Evolutionary conservation across 2,888 invertebrate species (phyloP), one percentile per base, ranked within the genome.

Genomic region (Melangyna quadrimaculata): DNA sequence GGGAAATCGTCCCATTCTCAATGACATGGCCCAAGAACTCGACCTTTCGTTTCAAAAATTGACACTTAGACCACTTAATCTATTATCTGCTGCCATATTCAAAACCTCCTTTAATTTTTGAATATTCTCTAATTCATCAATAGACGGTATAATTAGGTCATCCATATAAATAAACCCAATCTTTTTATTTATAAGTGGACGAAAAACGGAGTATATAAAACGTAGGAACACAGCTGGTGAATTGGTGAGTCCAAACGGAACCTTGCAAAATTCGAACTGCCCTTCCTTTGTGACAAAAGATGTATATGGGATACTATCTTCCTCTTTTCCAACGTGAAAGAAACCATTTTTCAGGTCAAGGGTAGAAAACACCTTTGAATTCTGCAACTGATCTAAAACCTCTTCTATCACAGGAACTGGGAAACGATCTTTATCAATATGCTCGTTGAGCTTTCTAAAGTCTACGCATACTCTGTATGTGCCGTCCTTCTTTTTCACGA

Each of bases 371-470:
- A 27, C 27, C 27, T 27, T 27, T 27, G 27, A 27, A 27, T 27
- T 27, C 27, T 27, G 27, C 27, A 27, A 27, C 27, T 27, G n/a
- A n/a, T n/a, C n/a, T n/a, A n/a, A n/a, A n/a, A n/a, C n/a, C n/a
- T n/a, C n/a, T n/a, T n/a, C n/a, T n/a, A n/a, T n/a, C n/a, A n/a
- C n/a, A n/a, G 91, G 91, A n/a, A 91, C 63, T 1, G 91, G 91
- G 78, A 88, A 90, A 29, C 88, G 79, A 40, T 90, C 90, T 72
- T 89, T 90, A 1, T 88, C 78, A 1, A 90, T 89, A 70, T 89
- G 88, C 24, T 83, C 74, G 87, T 92, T 92, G 4, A 92, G 43
- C 19, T 80, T 77, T 17, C 92, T 72, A 77, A 90, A 92, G 75
- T 92, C 91, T 0, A 92, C 87, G 77, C n/a, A n/a, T n/a, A n/a